Evolutionary conservation across 2,797 vertebrate genomes (phyloP).

Genomic region (Diglossa cyanea): DNA sequence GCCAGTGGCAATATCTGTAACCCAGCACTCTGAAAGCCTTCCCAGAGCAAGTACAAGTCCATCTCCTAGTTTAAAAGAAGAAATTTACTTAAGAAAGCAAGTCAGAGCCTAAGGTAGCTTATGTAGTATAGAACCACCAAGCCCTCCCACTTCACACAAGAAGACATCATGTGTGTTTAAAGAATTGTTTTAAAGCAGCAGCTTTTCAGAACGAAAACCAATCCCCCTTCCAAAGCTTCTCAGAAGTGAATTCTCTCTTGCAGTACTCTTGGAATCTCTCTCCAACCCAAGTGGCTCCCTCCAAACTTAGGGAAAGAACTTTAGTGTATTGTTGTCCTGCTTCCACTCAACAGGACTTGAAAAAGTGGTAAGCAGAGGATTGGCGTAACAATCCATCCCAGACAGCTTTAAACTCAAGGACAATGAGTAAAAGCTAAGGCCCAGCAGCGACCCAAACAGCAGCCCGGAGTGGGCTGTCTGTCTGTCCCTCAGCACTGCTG

Average conservation of each 20-base stretch:
- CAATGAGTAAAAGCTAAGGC: rapidly evolving
- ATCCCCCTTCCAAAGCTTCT: not conserved
- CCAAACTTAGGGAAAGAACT: not conserved
- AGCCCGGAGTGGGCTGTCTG: rapidly evolving
- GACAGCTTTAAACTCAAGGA: not conserved
- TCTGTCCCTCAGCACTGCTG: rapidly evolving
- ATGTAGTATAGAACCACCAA: not conserved
- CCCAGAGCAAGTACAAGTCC: not conserved
- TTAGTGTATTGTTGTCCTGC: not conserved
- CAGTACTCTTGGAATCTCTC: not conserved
- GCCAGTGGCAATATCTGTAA: not conserved
- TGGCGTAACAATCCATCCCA: not conserved
- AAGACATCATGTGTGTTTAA: rapidly evolving
- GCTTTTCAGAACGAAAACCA: not conserved
- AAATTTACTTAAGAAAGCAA: not conserved
- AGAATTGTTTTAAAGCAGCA: not conserved
- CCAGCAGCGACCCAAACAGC: rapidly evolving
- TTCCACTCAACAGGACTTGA: not conserved
- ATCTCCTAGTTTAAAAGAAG: not conserved
- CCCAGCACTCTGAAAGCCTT: not conserved
- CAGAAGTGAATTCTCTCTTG: not conserved
- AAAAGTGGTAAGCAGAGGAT: not conserved
- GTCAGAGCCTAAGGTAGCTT: not conserved
- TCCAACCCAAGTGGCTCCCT: not conserved
- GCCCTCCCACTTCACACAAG: not conserved